These are phyloP conservation scores for Zootermopsis nevadensis DNA, from an alignment of 2,888 invertebrate genomes.

Conservation along the genomic window DNA sequence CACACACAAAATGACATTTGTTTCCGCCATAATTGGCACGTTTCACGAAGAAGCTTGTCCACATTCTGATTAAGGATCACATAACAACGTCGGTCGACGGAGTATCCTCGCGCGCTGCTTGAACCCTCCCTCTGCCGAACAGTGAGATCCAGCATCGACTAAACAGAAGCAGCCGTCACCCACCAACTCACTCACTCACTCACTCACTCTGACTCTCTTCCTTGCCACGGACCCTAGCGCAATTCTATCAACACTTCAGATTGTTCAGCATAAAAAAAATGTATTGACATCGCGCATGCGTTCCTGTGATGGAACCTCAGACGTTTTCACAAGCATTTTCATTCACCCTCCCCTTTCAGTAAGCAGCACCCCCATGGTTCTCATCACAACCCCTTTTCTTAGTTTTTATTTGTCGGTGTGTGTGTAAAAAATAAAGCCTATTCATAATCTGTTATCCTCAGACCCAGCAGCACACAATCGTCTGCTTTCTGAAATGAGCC, in stretches of 20 bases:
- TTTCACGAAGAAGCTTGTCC: too few species aligned
- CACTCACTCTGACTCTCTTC: neutral
- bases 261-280: neutral
- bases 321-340: neutral
- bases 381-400: neutral
- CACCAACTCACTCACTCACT: neutral
- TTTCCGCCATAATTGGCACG: too few species aligned
- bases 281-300: constrained; percentile 16
- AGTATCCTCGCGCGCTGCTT: neutral
- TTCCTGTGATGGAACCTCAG: neutral
- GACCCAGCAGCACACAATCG: neutral
- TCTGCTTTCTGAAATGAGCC: constrained; percentile 2
- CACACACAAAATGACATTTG: neutral
- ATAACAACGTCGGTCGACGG: too few species aligned
- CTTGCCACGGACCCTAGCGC: neutral
- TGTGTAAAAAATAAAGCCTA: neutral
- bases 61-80: too few species aligned
- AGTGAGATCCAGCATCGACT: neutral
- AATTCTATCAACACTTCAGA: constrained; percentile 18
- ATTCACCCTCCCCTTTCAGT: neutral
- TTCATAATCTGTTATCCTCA: neutral
- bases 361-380: neutral
- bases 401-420: neutral
- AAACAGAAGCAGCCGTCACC: neutral
- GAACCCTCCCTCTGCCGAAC: neutral